Evolutionary conservation across 1,140 invertebrate genomes (phyloP), one percentile per base, ranked within the genome.

Genomic region (Penaeus vannamei): DNA sequence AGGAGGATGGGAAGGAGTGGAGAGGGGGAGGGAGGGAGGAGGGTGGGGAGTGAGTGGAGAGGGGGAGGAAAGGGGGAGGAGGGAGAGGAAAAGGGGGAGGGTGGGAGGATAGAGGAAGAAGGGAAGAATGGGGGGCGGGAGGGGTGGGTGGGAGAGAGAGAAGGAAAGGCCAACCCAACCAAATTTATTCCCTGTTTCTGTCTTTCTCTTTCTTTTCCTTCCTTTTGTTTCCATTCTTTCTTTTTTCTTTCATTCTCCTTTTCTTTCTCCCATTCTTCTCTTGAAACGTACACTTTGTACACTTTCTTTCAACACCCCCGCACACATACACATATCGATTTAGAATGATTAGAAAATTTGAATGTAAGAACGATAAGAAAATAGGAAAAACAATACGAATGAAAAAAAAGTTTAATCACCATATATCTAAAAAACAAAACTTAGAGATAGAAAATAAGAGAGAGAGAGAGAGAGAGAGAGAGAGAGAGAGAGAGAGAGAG

Each of bases 151-250:
- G 32, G 62, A 59, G 14, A 17, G 61, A 17, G 14, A 32, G 22
- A 17, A 32, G 53, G 14, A 53, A 14, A 36, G 72, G 62, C 85
- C 77, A 53, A 36, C 59, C 61, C 76, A 26, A 46, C 59, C 60
- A 77, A 66, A 89, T 89, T 84, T 89, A 89, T 84, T 89, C 69
- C 60, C 72, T 77, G 79, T 89, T 84, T 64, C 84, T 84, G 29
- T 80, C 66, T 36, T 84, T 83, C 80, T 59, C 14, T 23, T 26
- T 32, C 60, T 59, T 64, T 29, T 46, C 46, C 10, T 88, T 76
- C n/a, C 66, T 72, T n/a, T 19, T 42, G n/a, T 32, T 53, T 85
- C 72, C 46, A 42, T 66, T 66, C 23, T n/a, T 86, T 86, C 72
- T 77, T 59, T 22, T 76, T 76, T 26, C 29, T 76, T 14, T 29